Evolutionary conservation across 2,888 invertebrate species (phyloP).

Genomic region (Sphinx pinastri): DNA sequence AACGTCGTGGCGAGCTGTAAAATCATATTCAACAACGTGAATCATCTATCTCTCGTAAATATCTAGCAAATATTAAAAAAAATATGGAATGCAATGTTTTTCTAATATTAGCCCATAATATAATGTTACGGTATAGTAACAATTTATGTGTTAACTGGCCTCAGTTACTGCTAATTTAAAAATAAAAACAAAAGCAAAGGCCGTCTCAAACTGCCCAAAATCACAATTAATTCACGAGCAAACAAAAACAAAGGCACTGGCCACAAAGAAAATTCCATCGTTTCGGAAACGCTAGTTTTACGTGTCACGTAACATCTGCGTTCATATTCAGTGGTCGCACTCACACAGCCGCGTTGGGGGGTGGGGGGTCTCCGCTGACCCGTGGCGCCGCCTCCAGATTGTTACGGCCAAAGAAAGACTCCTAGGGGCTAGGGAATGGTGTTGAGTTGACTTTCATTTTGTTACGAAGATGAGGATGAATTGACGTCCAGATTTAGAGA

Average conservation of each 20-base stretch:
- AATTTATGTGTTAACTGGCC: no score
- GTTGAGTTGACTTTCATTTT: constrained; percentile 43
- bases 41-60: no score
- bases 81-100: no score
- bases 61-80: no score
- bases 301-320: constrained; percentile 44
- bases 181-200: background rate
- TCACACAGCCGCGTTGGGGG: constrained; percentile 41
- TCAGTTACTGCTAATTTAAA: no score
- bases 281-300: constrained; percentile 27
- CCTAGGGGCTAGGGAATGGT: constrained; percentile 45
- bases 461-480: no score
- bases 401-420: constrained; percentile 82
- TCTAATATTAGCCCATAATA: no score
- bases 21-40: no score
- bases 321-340: constrained; percentile 43
- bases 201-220: background rate
- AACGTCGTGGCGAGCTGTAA: no score
- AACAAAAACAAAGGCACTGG: constrained; percentile 20
- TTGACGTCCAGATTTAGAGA: no score
- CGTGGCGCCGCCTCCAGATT: constrained; percentile 82
- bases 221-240: constrained; percentile 18
- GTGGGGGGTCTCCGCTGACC: constrained; percentile 72
- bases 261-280: constrained; percentile 22
- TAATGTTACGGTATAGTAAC: no score